phyloP scores from a whole-genome alignment of 2,797 vertebrate genomes.

The Rachycentron canadum region DNA sequence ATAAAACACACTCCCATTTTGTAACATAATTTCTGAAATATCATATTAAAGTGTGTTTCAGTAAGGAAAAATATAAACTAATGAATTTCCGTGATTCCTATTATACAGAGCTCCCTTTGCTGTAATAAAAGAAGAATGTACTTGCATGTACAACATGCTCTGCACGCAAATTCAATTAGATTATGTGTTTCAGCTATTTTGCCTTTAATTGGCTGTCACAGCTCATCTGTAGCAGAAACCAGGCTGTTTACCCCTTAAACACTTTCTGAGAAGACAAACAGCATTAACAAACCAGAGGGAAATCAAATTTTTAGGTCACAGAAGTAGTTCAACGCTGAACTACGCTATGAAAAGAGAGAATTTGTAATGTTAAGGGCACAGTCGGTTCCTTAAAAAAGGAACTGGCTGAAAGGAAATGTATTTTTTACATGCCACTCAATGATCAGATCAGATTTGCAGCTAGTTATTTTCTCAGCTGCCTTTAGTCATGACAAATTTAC shows the following conservation, averaged over 20 bases:
- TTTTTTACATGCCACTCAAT: neutral
- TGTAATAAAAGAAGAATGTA: neutral
- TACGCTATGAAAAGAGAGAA: neutral
- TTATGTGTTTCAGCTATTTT: slow-evolving; percentile 7
- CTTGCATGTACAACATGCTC: neutral
- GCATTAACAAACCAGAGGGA: neutral
- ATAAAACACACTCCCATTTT: neutral
- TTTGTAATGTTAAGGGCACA: neutral
- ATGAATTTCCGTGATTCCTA: neutral
- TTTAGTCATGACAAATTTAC: neutral
- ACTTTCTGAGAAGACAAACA: neutral
- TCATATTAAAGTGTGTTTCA: neutral
- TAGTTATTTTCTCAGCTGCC: neutral
- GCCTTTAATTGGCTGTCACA: neutral
- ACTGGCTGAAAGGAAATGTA: neutral
- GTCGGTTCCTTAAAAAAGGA: neutral
- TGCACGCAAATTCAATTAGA: neutral
- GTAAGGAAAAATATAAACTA: neutral
- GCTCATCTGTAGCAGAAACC: neutral
- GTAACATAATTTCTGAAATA: neutral
- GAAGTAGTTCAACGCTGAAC: neutral
- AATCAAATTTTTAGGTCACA: neutral
- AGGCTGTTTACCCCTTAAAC: neutral
- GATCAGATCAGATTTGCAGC: neutral
- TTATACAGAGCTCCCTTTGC: neutral